phyloP scores from a whole-genome alignment of 2,797 vertebrate genomes.

The Acanthopagrus latus region DNA sequence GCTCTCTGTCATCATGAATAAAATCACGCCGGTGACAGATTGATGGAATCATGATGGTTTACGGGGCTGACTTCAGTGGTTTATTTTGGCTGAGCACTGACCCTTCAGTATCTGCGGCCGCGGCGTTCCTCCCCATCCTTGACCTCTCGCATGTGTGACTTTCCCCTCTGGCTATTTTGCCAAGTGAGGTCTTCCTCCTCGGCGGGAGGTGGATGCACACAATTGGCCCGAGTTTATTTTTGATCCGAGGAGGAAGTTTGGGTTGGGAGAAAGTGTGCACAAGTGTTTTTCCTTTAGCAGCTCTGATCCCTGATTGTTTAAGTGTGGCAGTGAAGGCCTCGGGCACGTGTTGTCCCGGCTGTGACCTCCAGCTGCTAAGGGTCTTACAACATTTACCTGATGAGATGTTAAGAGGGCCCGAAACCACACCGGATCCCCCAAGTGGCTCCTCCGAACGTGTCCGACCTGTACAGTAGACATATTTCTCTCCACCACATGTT shows the following conservation, averaged over 20 bases:
- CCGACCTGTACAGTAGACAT: conserved; percentile 37
- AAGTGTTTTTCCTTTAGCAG: conserved; percentile 55
- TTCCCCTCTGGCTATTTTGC: conserved; percentile 47
- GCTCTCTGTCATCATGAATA: conserved; percentile 62
- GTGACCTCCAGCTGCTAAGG: conserved; percentile 56
- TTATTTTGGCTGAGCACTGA: conserved; percentile 74
- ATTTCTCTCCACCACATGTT: conserved; percentile 58
- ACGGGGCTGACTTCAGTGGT: conserved; percentile 65
- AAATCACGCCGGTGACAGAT: conserved; percentile 69
- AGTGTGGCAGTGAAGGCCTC: conserved; percentile 27
- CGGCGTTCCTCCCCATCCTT: conserved; percentile 63
- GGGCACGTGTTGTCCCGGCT: conserved; percentile 50
- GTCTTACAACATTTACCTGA: conserved; percentile 59
- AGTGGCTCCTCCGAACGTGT: conserved; percentile 41
- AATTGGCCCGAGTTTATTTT: conserved; percentile 72
- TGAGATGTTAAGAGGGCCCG: conserved; percentile 64
- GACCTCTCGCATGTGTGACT: conserved; percentile 68
- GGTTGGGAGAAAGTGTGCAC: conserved; percentile 62
- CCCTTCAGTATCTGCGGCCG: conserved; percentile 53
- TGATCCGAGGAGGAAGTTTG: conserved; percentile 65
- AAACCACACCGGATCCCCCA: conserved; percentile 55
- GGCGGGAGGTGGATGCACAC: conserved; percentile 62
- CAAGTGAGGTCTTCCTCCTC: conserved; percentile 67
- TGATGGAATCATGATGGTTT: conserved; percentile 73
- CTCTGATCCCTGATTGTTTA: conserved; percentile 41